Conservation (phyloP, 2,113 vertebrate species). For the Lonchura striata region DNA sequence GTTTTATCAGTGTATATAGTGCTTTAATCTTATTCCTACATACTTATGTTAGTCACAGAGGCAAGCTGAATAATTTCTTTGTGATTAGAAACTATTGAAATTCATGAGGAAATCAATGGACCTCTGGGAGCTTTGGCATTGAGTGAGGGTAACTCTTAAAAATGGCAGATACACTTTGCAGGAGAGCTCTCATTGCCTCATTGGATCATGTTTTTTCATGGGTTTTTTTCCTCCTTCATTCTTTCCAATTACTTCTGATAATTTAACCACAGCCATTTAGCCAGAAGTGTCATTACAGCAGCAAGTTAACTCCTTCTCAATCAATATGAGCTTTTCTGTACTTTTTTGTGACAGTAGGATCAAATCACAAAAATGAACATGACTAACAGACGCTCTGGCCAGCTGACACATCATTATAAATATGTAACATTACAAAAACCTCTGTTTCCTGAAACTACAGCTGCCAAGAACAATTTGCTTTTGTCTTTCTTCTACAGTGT, state of each 20-base stretch:
- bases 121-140: not conserved
- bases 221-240: slow-evolving; percentile 44
- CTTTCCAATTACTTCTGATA: slow-evolving; percentile 62
- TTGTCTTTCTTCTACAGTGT: not conserved
- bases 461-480: not conserved
- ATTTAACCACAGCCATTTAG: slow-evolving; percentile 47
- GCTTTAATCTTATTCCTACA: slow-evolving; percentile 45
- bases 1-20: slow-evolving; percentile 56
- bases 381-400: not conserved
- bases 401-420: slow-evolving; percentile 4
- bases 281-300: not conserved
- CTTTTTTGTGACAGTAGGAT: not conserved
- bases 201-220: not conserved
- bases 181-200: not conserved
- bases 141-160: not conserved
- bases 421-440: not conserved
- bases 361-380: not conserved
- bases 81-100: slow-evolving; percentile 53
- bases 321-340: not conserved
- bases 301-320: slow-evolving; percentile 23
- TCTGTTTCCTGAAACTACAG: not conserved
- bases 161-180: not conserved
- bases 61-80: slow-evolving; percentile 51
- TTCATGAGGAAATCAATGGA: slow-evolving; percentile 35
- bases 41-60: slow-evolving; percentile 47